Evolutionary conservation across 2,113 vertebrate species (phyloP).

Genomic region (Gadus macrocephalus): DNA sequence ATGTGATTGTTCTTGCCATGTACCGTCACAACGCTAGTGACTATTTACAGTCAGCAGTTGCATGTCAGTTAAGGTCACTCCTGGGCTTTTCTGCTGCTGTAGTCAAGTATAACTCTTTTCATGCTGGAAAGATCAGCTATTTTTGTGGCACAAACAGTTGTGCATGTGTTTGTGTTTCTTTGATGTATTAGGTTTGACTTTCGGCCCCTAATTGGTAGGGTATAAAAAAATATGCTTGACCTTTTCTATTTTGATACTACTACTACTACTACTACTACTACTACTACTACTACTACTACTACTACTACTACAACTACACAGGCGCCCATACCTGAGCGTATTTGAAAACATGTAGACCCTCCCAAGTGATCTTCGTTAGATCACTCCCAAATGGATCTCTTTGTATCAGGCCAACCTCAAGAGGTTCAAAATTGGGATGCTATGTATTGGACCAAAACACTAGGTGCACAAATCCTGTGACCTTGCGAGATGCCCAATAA

Average conservation of each 20-base stretch:
- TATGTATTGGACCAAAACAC: constrained; percentile 43
- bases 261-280: too few species aligned
- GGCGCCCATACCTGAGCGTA: constrained; percentile 34
- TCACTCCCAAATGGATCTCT: constrained; percentile 4
- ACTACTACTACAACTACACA: neutral
- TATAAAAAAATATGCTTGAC: neutral
- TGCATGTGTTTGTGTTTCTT: constrained; percentile 14
- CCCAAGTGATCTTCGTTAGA: neutral
- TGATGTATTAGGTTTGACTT: constrained; percentile 22
- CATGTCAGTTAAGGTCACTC: constrained; percentile 9
- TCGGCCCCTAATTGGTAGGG: constrained; percentile 30
- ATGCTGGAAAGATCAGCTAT: constrained; percentile 2
- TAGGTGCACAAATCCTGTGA: constrained; percentile 48
- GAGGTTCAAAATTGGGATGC: constrained; percentile 42
- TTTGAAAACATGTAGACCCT: constrained; percentile 40
- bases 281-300: too few species aligned
- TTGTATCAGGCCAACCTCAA: constrained; percentile 1
- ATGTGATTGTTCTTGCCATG: neutral
- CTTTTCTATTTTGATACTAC: constrained; percentile 8
- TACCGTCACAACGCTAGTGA: neutral
- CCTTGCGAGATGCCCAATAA: constrained; percentile 58
- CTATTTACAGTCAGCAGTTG: constrained; percentile 1
- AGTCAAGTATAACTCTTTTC: constrained; percentile 10
- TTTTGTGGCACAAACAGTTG: neutral
- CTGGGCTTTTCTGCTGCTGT: neutral